Conservation (phyloP, 2,113 vertebrate species). For the Patagioenas fasciata region DNA sequence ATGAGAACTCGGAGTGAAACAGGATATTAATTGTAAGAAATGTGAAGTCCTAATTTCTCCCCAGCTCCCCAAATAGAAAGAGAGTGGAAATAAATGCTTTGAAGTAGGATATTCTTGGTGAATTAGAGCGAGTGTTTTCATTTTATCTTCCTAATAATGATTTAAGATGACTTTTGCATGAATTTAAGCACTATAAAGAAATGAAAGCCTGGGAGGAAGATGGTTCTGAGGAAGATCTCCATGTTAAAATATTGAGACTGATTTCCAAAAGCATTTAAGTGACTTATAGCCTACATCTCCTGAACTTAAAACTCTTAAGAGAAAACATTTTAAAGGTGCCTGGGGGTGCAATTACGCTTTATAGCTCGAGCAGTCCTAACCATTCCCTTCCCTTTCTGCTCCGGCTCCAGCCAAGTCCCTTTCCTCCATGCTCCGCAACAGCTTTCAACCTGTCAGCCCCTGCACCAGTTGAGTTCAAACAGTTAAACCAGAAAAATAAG, state of each 20-base stretch:
- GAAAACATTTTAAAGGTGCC: constrained; percentile 31
- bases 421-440: neutral
- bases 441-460: neutral
- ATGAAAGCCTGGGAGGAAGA: constrained; percentile 16
- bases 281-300: constrained; percentile 9
- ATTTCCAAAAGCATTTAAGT: constrained; percentile 44
- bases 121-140: constrained; percentile 47
- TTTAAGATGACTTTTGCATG: constrained; percentile 38
- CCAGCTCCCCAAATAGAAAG: constrained; percentile 25
- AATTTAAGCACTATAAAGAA: constrained; percentile 24
- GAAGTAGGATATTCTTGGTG: constrained; percentile 7
- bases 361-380: neutral
- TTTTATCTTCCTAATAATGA: constrained; percentile 50
- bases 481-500: neutral
- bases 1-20: neutral
- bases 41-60: constrained; percentile 43
- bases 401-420: neutral
- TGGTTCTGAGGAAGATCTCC: constrained; percentile 21
- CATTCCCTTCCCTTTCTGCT: neutral
- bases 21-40: constrained; percentile 37
- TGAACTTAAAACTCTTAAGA: constrained; percentile 18
- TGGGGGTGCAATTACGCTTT: neutral
- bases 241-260: constrained; percentile 13
- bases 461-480: rapidly evolving
- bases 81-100: constrained; percentile 44